Evolutionary conservation across 2,113 vertebrate genomes (phyloP), one percentile per base, ranked within the genome.

Genomic region (Indri indri): DNA sequence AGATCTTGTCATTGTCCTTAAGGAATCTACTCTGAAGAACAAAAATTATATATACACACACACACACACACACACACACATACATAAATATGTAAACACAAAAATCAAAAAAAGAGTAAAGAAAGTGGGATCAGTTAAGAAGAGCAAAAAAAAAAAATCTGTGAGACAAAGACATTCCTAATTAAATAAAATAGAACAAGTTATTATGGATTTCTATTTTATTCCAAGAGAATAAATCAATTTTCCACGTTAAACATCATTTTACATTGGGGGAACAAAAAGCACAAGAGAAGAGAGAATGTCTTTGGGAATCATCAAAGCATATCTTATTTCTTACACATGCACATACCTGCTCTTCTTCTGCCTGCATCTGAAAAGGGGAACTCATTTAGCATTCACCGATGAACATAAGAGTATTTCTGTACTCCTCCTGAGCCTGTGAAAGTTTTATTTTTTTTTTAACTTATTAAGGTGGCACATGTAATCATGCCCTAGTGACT

Each of bases 241-340:
- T 93, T 88, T 71, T 80, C 59, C 20, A 30, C 17, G 17, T 65
- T 87, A 89, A 93, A 22, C 32, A 52, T 79, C 27, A 76, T 61
- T 96, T 86, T 86, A 22, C 40, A 57, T 3, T 77, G n/a, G 6
- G 25, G 1, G 2, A 12, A 16, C 52, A 52, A 52, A 76, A 54
- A 11, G 4, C 37, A 27, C 23, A 30, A 54, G 34, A 80, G 68
- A 71, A 83, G 40, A 74, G 27, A 83, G 47, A 42, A 57, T 17
- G 8, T 59, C 91, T 91, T 85, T 92, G 84, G 95, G 63, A 85
- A 45, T 81, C 93, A 66, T 87, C 79, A 91, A 86, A 85, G 91
- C 50, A 5, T 5, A 8, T 71, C 71, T 87, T 59, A 59, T 61
- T 93, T 77, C 47, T 86, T 47, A 45, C 12, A 23, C 45, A 50